A percentile compares a stretch with the other conserved stretches of the same genome.
These are phyloP conservation scores for Nudaria mundana DNA, from an alignment of 2,888 invertebrate genomes.

Conservation along the genomic window DNA sequence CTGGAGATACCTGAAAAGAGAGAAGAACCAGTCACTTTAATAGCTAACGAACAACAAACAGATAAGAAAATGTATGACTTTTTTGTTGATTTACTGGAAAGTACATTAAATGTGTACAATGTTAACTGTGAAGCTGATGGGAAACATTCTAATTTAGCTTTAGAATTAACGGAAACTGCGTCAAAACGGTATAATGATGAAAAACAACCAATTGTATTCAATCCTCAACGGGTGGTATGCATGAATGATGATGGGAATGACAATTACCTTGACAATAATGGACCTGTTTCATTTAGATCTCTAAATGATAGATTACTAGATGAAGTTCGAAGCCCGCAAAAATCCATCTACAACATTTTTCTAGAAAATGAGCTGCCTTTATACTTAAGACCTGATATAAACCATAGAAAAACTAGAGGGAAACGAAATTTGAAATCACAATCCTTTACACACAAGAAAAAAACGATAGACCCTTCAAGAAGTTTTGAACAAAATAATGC, in stretches of 20 bases:
- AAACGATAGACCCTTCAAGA: neutral
- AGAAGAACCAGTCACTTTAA: conserved; percentile 26
- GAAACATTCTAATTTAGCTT: conserved; percentile 33
- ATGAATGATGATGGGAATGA: neutral
- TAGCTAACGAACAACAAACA: conserved; percentile 24
- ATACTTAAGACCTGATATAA: neutral
- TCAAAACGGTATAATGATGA: conserved; percentile 13
- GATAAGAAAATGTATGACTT: conserved; percentile 51
- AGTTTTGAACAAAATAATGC: conserved; percentile 16
- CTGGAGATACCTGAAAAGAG: conserved; percentile 17
- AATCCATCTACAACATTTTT: neutral
- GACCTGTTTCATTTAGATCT: neutral
- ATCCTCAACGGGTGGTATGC: neutral
- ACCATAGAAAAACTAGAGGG: neutral
- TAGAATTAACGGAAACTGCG: conserved; percentile 48
- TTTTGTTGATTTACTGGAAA: conserved; percentile 57
- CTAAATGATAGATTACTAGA: neutral
- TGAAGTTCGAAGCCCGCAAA: neutral
- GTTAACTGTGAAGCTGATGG: conserved; percentile 28
- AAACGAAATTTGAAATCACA: conserved; percentile 15
- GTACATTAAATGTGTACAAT: conserved; percentile 49
- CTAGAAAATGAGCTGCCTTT: neutral
- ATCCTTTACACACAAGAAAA: conserved; percentile 25
- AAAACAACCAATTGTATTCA: neutral
- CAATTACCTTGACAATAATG: neutral